Percentiles rank a stretch among this genome's conserved stretches.
Conservation (phyloP, 2,797 vertebrate species). For the Tokudaia muenninki region DNA sequence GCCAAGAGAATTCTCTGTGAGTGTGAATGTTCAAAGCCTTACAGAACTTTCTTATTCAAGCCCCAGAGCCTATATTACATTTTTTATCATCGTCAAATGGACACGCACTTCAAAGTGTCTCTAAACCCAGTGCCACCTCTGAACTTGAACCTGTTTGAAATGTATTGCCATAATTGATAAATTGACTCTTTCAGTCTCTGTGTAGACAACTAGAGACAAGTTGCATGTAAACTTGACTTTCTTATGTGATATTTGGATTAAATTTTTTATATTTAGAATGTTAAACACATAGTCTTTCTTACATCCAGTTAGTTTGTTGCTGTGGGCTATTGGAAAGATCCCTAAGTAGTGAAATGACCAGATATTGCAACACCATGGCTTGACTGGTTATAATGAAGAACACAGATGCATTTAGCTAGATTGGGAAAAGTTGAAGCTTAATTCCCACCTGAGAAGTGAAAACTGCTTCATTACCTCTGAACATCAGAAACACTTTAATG, state of each 20-base stretch:
- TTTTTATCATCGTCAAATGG: background rate
- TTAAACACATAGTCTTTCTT: slow-evolving; percentile 20
- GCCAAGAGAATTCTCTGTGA: background rate
- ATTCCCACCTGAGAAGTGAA: slow-evolving; percentile 47
- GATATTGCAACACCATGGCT: too few relatives aligned
- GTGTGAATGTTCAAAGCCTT: background rate
- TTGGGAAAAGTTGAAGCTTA: background rate
- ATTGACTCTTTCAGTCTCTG: background rate
- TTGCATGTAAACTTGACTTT: background rate
- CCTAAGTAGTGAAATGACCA: background rate
- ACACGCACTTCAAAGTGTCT: background rate
- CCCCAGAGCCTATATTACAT: background rate
- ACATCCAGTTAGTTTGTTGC: background rate
- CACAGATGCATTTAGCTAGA: background rate
- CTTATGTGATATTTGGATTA: background rate
- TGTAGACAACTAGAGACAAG: background rate
- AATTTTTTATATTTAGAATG: background rate
- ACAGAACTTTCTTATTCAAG: background rate
- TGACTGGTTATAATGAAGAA: slow-evolving; percentile 30
- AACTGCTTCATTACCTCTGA: slow-evolving; percentile 81
- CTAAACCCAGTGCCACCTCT: background rate
- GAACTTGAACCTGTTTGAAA: background rate
- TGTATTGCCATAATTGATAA: background rate
- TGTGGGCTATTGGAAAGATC: background rate
- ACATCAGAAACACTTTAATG: slow-evolving; percentile 85